phyloP scores from a whole-genome alignment of 2,888 invertebrate genomes.

The Rhagonycha lutea region DNA sequence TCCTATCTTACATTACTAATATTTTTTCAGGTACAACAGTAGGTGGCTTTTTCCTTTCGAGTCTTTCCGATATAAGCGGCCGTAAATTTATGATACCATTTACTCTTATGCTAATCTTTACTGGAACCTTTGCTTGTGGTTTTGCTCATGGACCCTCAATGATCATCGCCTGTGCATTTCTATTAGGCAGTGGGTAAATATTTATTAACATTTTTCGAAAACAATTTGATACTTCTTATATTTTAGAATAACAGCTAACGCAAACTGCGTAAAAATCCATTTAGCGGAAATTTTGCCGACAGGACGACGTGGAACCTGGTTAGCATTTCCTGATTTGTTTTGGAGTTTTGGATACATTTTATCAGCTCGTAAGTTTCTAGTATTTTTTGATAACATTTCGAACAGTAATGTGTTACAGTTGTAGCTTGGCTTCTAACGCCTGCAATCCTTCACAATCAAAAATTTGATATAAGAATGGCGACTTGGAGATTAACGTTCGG shows the following conservation, averaged over 20 bases:
- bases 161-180: slow-evolving; percentile 48
- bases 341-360: slow-evolving; percentile 50
- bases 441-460: slow-evolving; percentile 35
- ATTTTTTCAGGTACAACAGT: slow-evolving; percentile 48
- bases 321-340: slow-evolving; percentile 50
- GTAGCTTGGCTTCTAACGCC: slow-evolving; percentile 43
- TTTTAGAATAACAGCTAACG: slow-evolving; percentile 51
- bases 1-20: too few species aligned
- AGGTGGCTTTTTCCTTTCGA: slow-evolving; percentile 48
- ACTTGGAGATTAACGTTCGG: slow-evolving; percentile 56
- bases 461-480: slow-evolving; percentile 44
- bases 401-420: slow-evolving; percentile 28
- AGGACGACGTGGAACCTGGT: slow-evolving; percentile 48
- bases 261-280: slow-evolving; percentile 48
- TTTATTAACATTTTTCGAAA: neutral
- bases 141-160: slow-evolving; percentile 51
- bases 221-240: neutral
- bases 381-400: neutral
- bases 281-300: slow-evolving; percentile 53
- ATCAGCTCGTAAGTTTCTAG: slow-evolving; percentile 42
- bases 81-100: slow-evolving; percentile 49
- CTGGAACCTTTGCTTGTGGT: slow-evolving; percentile 47
- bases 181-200: slow-evolving; percentile 54
- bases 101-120: slow-evolving; percentile 50
- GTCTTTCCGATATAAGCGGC: slow-evolving; percentile 52